These are phyloP conservation scores for Eucidaris tribuloides DNA, from an alignment of 35 echinoderm and acorn worm species.

Conservation along the genomic window DNA sequence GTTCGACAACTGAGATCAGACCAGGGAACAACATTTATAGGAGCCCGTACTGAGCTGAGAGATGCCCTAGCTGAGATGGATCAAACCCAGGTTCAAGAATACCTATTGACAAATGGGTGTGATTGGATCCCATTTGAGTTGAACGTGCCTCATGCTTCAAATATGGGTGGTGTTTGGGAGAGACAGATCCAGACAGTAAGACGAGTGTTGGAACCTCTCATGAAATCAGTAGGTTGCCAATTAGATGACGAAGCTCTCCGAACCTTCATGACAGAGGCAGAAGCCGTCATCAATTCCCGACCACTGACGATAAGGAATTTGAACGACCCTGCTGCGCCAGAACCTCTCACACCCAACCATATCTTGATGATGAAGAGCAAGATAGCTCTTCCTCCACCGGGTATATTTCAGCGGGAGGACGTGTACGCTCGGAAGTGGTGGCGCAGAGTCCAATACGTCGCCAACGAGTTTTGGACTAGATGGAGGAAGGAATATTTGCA, in stretches of 20 bases:
- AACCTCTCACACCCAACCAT: constrained; percentile 61
- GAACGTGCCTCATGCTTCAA: constrained; percentile 45
- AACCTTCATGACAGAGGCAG: constrained; percentile 62
- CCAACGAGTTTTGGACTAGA: no score
- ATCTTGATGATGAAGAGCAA: constrained; percentile 51
- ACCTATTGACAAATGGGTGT: constrained; percentile 6
- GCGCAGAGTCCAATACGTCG: constrained; percentile 34
- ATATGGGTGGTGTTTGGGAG: constrained; percentile 62
- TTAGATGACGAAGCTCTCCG: constrained; percentile 63
- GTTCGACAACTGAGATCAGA: constrained; percentile 53
- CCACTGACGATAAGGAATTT: constrained; percentile 42
- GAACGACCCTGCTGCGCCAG: constrained; percentile 43
- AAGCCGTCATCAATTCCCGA: constrained; percentile 36
- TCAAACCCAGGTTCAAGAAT: constrained; percentile 10
- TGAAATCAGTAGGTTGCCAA: constrained; percentile 20
- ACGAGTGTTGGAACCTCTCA: constrained; percentile 33
- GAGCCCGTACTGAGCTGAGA: constrained; percentile 34
- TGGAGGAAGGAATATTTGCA: constrained; percentile 43
- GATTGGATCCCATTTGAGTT: constrained; percentile 50
- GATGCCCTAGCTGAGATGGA: constrained; percentile 65
- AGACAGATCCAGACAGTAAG: constrained; percentile 46
- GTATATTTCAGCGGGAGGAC: neutral
- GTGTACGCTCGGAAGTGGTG: constrained; percentile 17
- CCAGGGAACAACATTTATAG: constrained; percentile 56
- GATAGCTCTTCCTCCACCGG: constrained; percentile 33